A percentile compares a stretch with the other conserved stretches of the same genome.
phyloP scores from a whole-genome alignment of 2,113 vertebrate genomes.

The Malurus melanocephalus region DNA sequence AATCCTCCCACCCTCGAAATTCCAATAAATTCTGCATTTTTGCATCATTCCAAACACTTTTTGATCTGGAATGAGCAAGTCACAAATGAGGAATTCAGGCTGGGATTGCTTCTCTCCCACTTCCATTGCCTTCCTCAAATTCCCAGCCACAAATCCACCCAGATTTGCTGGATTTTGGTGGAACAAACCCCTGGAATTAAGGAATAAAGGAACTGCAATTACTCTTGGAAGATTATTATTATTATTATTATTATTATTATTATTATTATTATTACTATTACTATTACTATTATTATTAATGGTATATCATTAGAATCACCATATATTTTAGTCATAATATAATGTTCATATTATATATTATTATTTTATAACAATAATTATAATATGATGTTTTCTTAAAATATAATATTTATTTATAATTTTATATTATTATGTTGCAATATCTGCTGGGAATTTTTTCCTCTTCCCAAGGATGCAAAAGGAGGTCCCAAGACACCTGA shows the following conservation, averaged over 20 bases:
- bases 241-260: background rate
- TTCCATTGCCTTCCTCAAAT: background rate
- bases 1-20: background rate
- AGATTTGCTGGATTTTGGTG: background rate
- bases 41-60: background rate
- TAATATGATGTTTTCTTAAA: too few relatives aligned
- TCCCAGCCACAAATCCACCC: background rate
- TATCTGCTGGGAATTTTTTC: background rate
- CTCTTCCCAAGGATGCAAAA: background rate
- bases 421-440: background rate
- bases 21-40: background rate
- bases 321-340: background rate
- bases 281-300: too few relatives aligned
- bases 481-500: background rate
- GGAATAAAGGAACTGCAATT: background rate
- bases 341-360: background rate
- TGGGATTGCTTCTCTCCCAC: background rate
- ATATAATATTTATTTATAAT: too few relatives aligned
- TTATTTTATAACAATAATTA: too few relatives aligned
- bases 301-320: too few relatives aligned
- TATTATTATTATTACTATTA: background rate
- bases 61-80: too few relatives aligned
- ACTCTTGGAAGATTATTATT: background rate
- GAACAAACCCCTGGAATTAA: background rate
- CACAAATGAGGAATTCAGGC: background rate